Conservation (phyloP, 2,113 vertebrate genomes). For the Coturnix japonica region DNA sequence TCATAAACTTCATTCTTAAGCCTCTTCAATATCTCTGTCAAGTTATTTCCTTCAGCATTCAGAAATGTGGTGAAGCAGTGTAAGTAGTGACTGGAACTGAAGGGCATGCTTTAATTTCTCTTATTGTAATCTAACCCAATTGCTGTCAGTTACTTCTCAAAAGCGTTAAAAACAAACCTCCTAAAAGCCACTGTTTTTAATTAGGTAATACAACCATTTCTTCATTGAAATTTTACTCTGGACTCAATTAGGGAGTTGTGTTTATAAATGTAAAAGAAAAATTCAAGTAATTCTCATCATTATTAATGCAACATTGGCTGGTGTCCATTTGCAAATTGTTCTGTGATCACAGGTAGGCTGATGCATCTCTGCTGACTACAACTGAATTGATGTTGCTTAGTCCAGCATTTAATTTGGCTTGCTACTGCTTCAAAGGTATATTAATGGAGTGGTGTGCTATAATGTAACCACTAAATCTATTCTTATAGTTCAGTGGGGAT, state of each 20-base stretch:
- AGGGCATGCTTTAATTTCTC: not conserved
- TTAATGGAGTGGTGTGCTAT: not conserved
- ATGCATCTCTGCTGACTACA: constrained; percentile 13
- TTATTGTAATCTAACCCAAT: not conserved
- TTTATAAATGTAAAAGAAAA: not conserved
- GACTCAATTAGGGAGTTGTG: not conserved
- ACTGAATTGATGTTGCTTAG: constrained; percentile 35
- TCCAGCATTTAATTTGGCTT: constrained; percentile 38
- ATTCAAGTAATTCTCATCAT: no score
- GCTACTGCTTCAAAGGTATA: constrained; percentile 3
- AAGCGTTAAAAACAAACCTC: rapidly evolving
- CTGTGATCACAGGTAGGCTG: not conserved
- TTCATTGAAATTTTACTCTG: not conserved
- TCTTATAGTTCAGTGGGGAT: constrained; percentile 34
- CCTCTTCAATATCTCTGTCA: not conserved
- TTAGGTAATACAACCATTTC: not conserved
- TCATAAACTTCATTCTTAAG: not conserved
- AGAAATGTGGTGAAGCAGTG: not conserved
- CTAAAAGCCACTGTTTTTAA: not conserved
- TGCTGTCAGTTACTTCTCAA: not conserved
- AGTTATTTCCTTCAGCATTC: not conserved
- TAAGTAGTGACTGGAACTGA: not conserved
- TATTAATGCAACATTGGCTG: not conserved
- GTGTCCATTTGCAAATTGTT: not conserved
- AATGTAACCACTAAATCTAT: constrained; percentile 32